Base-by-base conservation (phyloP, 2,113 vertebrate genomes). In the Tyrannus savana region DNA sequence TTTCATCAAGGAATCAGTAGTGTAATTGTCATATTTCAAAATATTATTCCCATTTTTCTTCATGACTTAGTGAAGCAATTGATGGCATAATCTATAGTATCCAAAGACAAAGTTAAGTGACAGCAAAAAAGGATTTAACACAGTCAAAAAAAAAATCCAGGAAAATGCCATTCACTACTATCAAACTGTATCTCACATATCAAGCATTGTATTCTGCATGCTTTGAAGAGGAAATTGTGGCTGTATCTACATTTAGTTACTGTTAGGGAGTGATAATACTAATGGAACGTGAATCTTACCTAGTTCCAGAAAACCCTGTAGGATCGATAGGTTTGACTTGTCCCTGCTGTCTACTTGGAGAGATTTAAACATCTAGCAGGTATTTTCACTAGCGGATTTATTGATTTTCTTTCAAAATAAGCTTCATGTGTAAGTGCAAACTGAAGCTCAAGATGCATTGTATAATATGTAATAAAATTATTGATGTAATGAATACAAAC, bases 271-370 rank as follows among this genome's bases (percentile, higher is more conserved):
- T 87, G 33, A 27, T 55, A 69, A n/a, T 79, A 30, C 8, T 84
- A 62, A 50, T 52, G 35, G 14, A 71, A 19, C 37, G 6, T 58
- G 49, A 35, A n/a, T 74, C 25, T 68, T 82, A 5, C 10, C 17
- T 37, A 50, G 19, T 53, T 79, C 19, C 8, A 42, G 18, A 81
- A 66, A 56, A 3, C 0, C 1, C 4, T 4, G 37, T 19, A 58
- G 37, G 9, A 62, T 53, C 86, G 7, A 64, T 21, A 66, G 7
- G 9, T 85, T 88, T 82, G 18, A 35, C 28, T 56, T 68, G 15
- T 52, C 27, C 12, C 5, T 44, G 17, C 15, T 80, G 53, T 90
- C 18, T 31, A 8, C 31, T 23, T 53, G 27, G 9, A 72, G 39
- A 71, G 19, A 53, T 66, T 17, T 67, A 71, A 81, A 47, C 3